Evolutionary conservation across 2,888 invertebrate species (phyloP), one percentile per base, ranked within the genome.

Genomic region (Diarsia rubi): DNA sequence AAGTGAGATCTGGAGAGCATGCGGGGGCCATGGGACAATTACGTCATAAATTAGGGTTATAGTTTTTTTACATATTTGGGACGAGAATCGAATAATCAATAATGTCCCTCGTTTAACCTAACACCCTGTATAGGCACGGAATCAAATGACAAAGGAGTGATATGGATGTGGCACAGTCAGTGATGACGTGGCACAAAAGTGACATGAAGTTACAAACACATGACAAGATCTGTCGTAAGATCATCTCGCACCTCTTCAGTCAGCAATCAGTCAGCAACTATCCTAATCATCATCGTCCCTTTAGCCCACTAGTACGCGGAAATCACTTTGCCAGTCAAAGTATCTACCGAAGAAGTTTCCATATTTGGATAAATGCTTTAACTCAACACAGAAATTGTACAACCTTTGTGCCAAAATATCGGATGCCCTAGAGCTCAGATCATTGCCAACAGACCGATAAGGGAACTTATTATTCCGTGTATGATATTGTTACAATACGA

Each of bases 401-500:
- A 44, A 24, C 14, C 16, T 24, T 62, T 62, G n/a, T 42, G n/a
- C n/a, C 42, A 16, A 3, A 14, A 8, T 6, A 42, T 62, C 5
- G 31, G 31, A 24, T 57, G n/a, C 27, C 16, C 9, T 63, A 11
- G 24, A 73, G n/a, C 24, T 12, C 21, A 63, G 49, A 42, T 44
- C 62, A 65, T 52, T 62, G 42, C 16, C 47, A 71, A 52, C 54
- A 52, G 45, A 66, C 47, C 37, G 54, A 81, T 57, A 31, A 54
- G 27, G n/a, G 16, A 67, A 74, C 54, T 47, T 37, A 81, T 84
- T 68, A 70, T 81, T 64, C 27, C 67, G 69, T 59, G 67, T 80
- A 74, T 73, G 73, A 75, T 73, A 84, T 78, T 71, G 70, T 67
- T 69, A 69, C 81, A 84, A 81, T 81, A 68, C 69, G 60, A 80